These are phyloP conservation scores for Chloromyia formosa DNA, from an alignment of 2,888 invertebrate species.

Conservation along the genomic window DNA sequence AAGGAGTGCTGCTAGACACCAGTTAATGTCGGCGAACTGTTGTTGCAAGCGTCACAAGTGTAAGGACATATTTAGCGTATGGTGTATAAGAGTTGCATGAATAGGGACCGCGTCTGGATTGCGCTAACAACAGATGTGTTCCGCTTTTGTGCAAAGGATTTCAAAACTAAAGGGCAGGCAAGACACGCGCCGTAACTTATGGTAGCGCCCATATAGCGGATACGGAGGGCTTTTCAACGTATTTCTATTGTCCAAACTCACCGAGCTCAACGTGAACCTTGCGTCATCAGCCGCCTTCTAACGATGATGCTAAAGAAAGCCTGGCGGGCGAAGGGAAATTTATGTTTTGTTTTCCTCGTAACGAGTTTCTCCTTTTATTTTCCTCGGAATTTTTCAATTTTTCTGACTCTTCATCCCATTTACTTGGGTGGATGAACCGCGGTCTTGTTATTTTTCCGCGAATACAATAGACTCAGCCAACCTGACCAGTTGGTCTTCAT, in stretches of 20 bases:
- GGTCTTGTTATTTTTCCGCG: background rate
- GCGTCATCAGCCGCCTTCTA: constrained; percentile 1
- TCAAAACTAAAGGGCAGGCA: constrained; percentile 32
- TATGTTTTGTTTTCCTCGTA: constrained; percentile 34
- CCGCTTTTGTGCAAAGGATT: constrained; percentile 44
- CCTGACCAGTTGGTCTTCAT: constrained; percentile 5
- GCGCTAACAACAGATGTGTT: constrained; percentile 47
- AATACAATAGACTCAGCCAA: constrained; percentile 1
- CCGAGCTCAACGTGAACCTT: constrained; percentile 30
- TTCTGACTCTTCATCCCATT: constrained; percentile 18
- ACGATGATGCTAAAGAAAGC: background rate
- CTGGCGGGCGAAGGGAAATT: background rate
- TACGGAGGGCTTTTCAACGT: background rate
- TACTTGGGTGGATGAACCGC: constrained; percentile 2
- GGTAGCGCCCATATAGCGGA: background rate
- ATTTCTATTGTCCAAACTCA: constrained; percentile 38
- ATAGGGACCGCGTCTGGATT: constrained; percentile 18
- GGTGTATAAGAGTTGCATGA: background rate
- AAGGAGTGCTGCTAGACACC: constrained; percentile 20
- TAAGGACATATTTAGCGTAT: constrained; percentile 22
- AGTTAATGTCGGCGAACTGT: background rate
- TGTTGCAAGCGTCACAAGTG: constrained; percentile 18
- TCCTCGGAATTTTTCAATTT: constrained; percentile 32
- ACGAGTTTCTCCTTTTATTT: constrained; percentile 38
- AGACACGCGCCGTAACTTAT: constrained; percentile 42